Evolutionary conservation across 2,888 invertebrate species (phyloP).

Genomic region (Dynastes maya): DNA sequence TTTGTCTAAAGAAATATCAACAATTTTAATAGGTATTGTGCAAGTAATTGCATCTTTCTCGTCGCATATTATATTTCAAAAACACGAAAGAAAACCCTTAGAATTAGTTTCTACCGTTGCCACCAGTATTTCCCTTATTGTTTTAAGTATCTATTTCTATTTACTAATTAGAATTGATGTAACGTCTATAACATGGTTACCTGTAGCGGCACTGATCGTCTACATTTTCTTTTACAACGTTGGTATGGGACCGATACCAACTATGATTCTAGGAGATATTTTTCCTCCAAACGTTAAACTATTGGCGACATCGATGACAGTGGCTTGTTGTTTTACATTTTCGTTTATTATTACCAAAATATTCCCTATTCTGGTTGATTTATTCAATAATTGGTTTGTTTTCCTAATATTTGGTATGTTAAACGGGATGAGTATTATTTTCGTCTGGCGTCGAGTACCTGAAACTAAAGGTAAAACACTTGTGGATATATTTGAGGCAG

Average conservation of each 20-base stretch:
- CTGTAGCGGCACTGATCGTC: constrained; percentile 79
- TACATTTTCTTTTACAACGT: constrained; percentile 84
- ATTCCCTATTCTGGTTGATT: constrained; percentile 74
- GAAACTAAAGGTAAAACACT: constrained; percentile 53
- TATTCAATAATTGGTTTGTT: constrained; percentile 76
- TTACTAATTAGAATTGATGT: constrained; percentile 70
- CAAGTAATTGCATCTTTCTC: constrained; percentile 81
- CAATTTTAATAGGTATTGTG: constrained; percentile 84
- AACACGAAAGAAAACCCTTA: constrained; percentile 80
- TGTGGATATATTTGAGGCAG: constrained; percentile 43
- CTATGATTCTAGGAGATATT: constrained; percentile 87
- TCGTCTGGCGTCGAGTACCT: constrained; percentile 69
- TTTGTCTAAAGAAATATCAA: constrained; percentile 76
- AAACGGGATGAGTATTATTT: constrained; percentile 78
- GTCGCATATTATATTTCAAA: constrained; percentile 84
- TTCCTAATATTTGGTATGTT: constrained; percentile 82
- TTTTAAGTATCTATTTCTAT: constrained; percentile 75
- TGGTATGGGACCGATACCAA: constrained; percentile 83
- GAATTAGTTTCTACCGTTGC: constrained; percentile 79
- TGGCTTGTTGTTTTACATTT: constrained; percentile 82
- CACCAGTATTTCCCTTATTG: constrained; percentile 77
- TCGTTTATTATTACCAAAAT: constrained; percentile 83
- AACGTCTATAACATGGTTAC: constrained; percentile 75
- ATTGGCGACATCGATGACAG: constrained; percentile 80
- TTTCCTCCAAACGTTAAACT: constrained; percentile 85